phyloP scores from a whole-genome alignment of 2,797 vertebrate species.

The Lithobates sylvaticus region DNA sequence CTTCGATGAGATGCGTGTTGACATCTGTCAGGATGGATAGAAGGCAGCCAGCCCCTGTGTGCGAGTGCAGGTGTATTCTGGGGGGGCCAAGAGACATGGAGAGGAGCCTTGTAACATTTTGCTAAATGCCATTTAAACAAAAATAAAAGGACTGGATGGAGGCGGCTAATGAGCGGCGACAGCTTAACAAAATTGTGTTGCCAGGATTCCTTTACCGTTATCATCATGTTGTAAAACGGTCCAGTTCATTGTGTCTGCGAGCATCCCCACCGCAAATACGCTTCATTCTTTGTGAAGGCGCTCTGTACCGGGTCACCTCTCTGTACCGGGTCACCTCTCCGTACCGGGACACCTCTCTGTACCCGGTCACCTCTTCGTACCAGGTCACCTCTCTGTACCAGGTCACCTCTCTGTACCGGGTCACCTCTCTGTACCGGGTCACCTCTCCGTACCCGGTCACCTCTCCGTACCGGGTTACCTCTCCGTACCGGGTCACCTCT shows the following conservation, averaged over 20 bases:
- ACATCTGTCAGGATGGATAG: constrained; percentile 73
- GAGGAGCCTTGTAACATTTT: constrained; percentile 60
- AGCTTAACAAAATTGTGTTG: constrained; percentile 46
- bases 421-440: too few species aligned
- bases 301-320: not conserved
- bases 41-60: constrained; percentile 51
- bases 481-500: too few species aligned
- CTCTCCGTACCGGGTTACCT: too few species aligned
- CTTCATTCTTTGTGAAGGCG: constrained; percentile 6
- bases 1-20: constrained; percentile 70
- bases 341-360: too few species aligned
- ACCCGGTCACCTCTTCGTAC: too few species aligned
- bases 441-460: too few species aligned
- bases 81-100: constrained; percentile 48
- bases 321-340: not conserved
- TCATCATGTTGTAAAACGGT: constrained; percentile 17
- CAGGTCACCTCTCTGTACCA: too few species aligned
- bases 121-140: constrained; percentile 70
- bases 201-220: constrained; percentile 19
- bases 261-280: not conserved
- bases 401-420: too few species aligned
- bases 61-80: constrained; percentile 65
- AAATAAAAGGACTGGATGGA: constrained; percentile 65
- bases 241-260: constrained; percentile 9
- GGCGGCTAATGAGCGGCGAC: constrained; percentile 69